phyloP scores from a whole-genome alignment of 2,113 vertebrate species.

The Glaucomys volans region DNA sequence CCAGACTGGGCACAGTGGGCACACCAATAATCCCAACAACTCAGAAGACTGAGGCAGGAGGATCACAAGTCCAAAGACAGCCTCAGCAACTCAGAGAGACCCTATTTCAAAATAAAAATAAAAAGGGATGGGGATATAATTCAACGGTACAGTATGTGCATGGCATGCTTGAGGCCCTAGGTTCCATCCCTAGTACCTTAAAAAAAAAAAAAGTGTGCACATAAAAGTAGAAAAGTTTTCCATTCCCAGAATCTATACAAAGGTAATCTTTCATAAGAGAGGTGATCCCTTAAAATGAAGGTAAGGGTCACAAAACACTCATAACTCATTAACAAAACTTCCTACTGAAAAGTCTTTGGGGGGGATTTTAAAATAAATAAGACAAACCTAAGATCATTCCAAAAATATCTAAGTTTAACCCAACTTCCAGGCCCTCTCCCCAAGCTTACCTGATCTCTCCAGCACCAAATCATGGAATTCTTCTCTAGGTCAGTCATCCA shows the following conservation, averaged over 20 bases:
- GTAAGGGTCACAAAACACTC: neutral
- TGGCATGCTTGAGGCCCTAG: no score
- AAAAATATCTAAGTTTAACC: conserved; percentile 44
- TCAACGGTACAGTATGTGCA: no score
- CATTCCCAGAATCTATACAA: neutral
- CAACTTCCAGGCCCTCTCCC: neutral
- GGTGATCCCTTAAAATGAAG: neutral
- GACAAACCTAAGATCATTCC: neutral
- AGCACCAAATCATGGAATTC: conserved; percentile 28
- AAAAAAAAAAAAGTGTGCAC: no score
- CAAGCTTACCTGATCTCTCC: conserved; percentile 64
- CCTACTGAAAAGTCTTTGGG: neutral
- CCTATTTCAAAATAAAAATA: neutral
- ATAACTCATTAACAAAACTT: neutral
- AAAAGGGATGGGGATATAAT: no score
- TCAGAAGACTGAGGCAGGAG: neutral
- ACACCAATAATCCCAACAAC: neutral
- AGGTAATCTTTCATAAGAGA: neutral
- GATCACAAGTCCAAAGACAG: neutral
- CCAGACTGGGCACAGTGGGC: neutral
- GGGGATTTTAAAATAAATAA: conserved; percentile 33
- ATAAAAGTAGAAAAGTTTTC: neutral
- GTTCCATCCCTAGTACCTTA: no score
- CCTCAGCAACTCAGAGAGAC: neutral
- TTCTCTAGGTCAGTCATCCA: neutral